These are phyloP conservation scores for Ditylenchus dipsaci DNA, from an alignment of 1,140 invertebrate genomes.

Conservation along the genomic window DNA sequence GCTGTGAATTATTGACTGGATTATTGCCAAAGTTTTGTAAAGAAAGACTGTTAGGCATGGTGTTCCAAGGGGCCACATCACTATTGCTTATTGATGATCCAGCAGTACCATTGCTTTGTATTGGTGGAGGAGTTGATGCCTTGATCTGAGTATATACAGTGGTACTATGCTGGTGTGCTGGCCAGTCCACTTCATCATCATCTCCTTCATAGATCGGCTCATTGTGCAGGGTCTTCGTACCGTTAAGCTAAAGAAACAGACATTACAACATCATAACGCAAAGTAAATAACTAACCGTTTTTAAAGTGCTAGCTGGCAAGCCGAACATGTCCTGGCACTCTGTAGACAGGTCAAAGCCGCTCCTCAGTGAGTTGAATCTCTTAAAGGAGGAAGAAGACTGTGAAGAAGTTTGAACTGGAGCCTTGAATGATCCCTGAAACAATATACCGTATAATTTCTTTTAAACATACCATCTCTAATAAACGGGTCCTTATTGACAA, in stretches of 20 bases:
- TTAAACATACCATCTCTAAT: no score
- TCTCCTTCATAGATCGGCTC: slow-evolving; percentile 56
- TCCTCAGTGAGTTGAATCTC: slow-evolving; percentile 9
- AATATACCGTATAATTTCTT: background rate
- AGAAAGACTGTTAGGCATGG: slow-evolving; percentile 1
- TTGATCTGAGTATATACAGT: background rate
- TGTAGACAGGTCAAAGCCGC: background rate
- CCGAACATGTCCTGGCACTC: background rate
- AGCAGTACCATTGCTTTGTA: no score
- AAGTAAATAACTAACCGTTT: background rate
- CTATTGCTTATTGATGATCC: no score
- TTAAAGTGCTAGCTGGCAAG: background rate
- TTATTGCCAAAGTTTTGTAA: background rate
- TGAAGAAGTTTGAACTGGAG: background rate
- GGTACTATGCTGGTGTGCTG: no score
- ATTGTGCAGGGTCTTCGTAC: slow-evolving; percentile 36
- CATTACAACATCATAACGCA: no score
- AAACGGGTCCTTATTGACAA: no score
- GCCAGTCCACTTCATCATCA: slow-evolving; percentile 24
- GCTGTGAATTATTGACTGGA: background rate
- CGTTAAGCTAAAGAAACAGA: slow-evolving; percentile 1
- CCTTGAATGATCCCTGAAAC: slow-evolving; percentile 22
- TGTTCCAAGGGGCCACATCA: background rate
- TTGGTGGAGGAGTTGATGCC: background rate
- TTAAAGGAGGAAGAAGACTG: background rate